Evolutionary conservation across 2,797 vertebrate species (phyloP).

Genomic region (Coluber constrictor): DNA sequence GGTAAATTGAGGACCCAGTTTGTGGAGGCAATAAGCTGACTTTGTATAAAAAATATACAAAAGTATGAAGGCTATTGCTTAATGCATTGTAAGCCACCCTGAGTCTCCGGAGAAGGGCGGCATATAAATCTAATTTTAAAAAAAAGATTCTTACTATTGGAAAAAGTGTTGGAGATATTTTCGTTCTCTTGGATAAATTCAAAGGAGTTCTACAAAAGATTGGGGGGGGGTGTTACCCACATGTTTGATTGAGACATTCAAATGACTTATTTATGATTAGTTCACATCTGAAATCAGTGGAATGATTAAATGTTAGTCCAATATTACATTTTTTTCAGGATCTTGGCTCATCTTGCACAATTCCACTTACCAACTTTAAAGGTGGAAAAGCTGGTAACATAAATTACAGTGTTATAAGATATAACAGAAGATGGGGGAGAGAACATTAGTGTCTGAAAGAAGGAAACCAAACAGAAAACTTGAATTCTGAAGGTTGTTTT

Average conservation of each 20-base stretch:
- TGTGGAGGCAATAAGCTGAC: too few species aligned
- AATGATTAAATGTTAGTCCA: neutral
- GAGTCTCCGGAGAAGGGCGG: too few species aligned
- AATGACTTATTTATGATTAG: neutral
- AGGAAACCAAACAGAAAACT: neutral
- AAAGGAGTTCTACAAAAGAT: neutral
- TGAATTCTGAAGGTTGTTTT: neutral
- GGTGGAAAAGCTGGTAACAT: neutral
- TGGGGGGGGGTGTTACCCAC: neutral
- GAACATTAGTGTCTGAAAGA: neutral
- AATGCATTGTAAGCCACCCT: too few species aligned
- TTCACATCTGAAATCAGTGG: neutral
- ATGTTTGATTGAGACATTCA: neutral
- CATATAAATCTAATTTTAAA: too few species aligned
- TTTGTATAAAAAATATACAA: too few species aligned
- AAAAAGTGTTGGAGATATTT: neutral
- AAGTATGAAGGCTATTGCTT: too few species aligned
- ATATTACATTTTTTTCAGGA: neutral
- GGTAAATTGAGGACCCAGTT: too few species aligned
- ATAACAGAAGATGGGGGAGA: neutral
- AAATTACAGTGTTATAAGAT: neutral
- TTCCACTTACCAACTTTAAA: neutral
- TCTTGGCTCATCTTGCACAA: neutral
- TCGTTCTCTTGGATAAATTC: neutral
- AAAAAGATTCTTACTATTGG: neutral